Base-by-base conservation (phyloP, 1,140 invertebrate species). In the Drosophila kanapiae region DNA sequence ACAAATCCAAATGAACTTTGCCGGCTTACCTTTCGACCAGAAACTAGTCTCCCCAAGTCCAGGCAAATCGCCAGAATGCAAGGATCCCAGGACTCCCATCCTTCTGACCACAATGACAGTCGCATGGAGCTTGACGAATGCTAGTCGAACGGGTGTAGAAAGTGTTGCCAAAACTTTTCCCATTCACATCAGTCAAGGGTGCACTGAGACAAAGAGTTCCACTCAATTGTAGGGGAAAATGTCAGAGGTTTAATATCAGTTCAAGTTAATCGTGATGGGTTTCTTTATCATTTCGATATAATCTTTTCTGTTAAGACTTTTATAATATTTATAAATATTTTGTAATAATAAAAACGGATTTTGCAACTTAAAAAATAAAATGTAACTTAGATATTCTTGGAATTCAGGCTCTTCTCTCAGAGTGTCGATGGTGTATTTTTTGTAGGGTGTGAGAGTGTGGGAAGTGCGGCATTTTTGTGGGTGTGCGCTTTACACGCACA, bases 401-500 rank as follows among this genome's bases (percentile, higher is more conserved):
- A 35, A 8, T 35, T 18, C 16, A 0, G 1, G 4, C 18, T 5
- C 16, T 53, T 37, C 35, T 37, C 35, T 6, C 1, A 10, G 0
- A 7, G 23, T 29, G 31, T 18, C 3, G 0, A 18, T 14, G 6
- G 33, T 18, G 7, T 57, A 42, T 27, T 37, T 42, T 13, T 23
- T n/a, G n/a, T n/a, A 27, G 33, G 27, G 16, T 35, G n/a, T 16
- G 31, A 49, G 6, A 29, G 60, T 43, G 33, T 54, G 42, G 45
- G 42, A 37, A 27, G 14, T 23, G 68, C 38, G 0, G 18, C 11
- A 33, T 82, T 86, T 78, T 70, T 70, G 79, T 85, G 82, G 82
- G 82, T 85, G 82, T 81, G 74, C 75, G 82, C 78, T 84, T 84
- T 80, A 80, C 74, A 71, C 68, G 74, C 82, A 75, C 63, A 83